A percentile compares a stretch with the other conserved stretches of the same genome.
phyloP scores from a whole-genome alignment of 2,113 vertebrate species.

The Ceuthmochares aereus region DNA sequence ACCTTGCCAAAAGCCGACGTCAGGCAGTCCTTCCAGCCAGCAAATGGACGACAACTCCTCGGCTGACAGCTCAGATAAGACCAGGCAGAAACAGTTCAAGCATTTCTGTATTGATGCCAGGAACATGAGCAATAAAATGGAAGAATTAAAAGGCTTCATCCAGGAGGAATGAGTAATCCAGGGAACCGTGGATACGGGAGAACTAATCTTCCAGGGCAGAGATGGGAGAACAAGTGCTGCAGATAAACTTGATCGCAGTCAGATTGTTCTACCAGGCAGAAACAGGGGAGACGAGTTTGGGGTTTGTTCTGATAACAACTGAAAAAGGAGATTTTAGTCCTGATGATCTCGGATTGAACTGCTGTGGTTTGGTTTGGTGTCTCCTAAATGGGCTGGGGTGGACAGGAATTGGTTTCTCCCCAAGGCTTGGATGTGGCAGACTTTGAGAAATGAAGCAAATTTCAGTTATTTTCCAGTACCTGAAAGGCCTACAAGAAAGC shows the following conservation, averaged over 20 bases:
- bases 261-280: neutral
- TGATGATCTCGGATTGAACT: neutral
- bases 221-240: slow-evolving; percentile 18
- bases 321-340: neutral
- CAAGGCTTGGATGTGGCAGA: neutral
- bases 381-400: neutral
- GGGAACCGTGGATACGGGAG: slow-evolving; percentile 4
- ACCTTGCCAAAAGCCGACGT: slow-evolving; percentile 39
- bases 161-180: slow-evolving; percentile 63
- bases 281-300: neutral
- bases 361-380: fast-evolving
- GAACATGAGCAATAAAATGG: slow-evolving; percentile 62
- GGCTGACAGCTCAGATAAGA: slow-evolving; percentile 58
- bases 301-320: neutral
- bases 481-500: too few species aligned
- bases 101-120: slow-evolving; percentile 55
- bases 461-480: too few species aligned
- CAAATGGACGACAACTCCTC: slow-evolving; percentile 40
- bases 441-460: neutral
- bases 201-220: slow-evolving; percentile 4
- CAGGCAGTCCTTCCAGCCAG: slow-evolving; percentile 33
- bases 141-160: slow-evolving; percentile 61
- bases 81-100: slow-evolving; percentile 52
- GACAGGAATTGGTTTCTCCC: fast-evolving
- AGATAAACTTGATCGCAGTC: neutral